Evolutionary conservation across 2,113 vertebrate genomes (phyloP), one percentile per base, ranked within the genome.

Genomic region (Pseudorectes ferrugineus): DNA sequence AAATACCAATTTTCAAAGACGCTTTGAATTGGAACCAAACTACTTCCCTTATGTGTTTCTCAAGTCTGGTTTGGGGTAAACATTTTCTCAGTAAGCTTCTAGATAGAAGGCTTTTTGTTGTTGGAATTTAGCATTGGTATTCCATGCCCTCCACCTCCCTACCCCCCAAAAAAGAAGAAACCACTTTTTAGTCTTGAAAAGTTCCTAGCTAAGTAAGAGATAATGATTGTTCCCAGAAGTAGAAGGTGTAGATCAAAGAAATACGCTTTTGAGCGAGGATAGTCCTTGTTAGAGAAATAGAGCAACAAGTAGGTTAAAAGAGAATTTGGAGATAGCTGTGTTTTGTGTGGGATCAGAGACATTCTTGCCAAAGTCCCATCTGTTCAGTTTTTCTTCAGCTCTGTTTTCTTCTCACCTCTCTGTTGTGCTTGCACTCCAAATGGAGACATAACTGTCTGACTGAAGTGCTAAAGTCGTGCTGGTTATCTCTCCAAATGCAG

Each of bases 391-490:
- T 68, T 45, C 52, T 87, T 88, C 75, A 77, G 86, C 46, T 85
- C 59, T 93, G 83, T 92, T 95, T 96, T 86, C 82, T 92, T 93
- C 51, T 90, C 67, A 76, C 75, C 54, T 88, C 82, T 63, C 35
- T 76, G 67, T 83, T 91, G 71, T 88, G 72, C 72, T 96, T 70
- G 75, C 49, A 11, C 51, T 85, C 54, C n/a, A 90, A 78, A 74
- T 38, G n/a, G 51, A 84, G 68, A 49, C 21, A 9, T 24, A 51
- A 33, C n/a, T 15, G 26, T 54, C 51, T 84, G 85, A 42, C 55
- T 66, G 45, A 40, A 58, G 48, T 58, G 40, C 49, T 70, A 43
- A 49, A 85, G 75, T 75, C 0, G 0, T 45, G 19, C 66, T 72
- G 24, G 6, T 55, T 85, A 43, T 88, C 54, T 88, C 10, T 83